Percentiles rank a stretch among this genome's conserved stretches.
Conservation (phyloP, 2,888 invertebrate species). For the Acanthacorydalis orientalis region DNA sequence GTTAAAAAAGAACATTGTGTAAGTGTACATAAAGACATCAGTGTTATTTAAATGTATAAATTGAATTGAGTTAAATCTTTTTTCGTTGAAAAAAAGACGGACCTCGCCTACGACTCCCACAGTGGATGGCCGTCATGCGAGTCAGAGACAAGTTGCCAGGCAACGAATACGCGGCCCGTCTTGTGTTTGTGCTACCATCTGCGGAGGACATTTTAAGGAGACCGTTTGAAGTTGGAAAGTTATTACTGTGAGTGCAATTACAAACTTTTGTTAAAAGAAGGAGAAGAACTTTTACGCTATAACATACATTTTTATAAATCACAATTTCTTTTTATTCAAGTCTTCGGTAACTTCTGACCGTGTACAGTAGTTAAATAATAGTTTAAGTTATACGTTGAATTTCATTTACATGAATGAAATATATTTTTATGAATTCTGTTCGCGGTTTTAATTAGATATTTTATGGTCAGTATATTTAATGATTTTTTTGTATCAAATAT, state of each 20-base stretch:
- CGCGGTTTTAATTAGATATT: no score
- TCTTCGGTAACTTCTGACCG: background rate
- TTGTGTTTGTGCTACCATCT: conserved; percentile 3
- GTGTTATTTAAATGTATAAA: background rate
- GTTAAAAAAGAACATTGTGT: no score
- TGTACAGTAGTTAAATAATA: no score
- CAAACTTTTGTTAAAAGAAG: conserved; percentile 12
- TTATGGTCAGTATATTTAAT: no score
- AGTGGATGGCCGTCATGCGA: background rate
- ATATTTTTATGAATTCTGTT: no score
- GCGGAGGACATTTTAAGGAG: conserved; percentile 5
- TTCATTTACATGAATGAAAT: no score
- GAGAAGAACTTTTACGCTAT: conserved; percentile 11
- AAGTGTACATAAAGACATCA: no score
- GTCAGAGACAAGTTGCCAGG: conserved; percentile 3
- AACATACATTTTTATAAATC: conserved; percentile 7
- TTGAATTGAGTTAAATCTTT: background rate
- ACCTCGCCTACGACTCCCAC: no score
- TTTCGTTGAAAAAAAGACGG: background rate
- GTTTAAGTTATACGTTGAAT: no score
- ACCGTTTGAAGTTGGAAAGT: conserved; percentile 5
- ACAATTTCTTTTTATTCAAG: conserved; percentile 3
- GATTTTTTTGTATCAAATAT: no score
- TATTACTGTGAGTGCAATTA: conserved; percentile 13
- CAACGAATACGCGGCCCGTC: background rate